Evolutionary conservation across 2,888 invertebrate species (phyloP).

Genomic region (Oxyteleia sp.): DNA sequence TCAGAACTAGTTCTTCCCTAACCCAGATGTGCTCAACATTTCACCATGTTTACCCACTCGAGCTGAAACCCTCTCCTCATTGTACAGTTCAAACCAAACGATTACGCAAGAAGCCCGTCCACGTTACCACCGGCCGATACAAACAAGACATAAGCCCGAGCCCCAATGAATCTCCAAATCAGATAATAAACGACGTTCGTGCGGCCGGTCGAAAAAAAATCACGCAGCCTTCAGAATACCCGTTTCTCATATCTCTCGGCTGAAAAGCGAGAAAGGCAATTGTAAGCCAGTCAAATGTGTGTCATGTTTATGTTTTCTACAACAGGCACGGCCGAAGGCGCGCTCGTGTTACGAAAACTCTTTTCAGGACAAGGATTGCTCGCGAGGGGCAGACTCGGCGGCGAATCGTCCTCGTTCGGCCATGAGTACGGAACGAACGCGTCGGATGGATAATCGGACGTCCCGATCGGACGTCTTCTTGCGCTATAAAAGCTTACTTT

Average conservation of each 20-base stretch:
- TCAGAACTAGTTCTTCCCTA: too few relatives aligned
- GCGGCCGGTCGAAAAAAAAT: slow-evolving; percentile 12
- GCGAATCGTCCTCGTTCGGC: slow-evolving; percentile 30
- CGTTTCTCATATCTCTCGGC: slow-evolving; percentile 33
- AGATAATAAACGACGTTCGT: slow-evolving; percentile 33
- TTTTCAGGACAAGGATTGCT: slow-evolving; percentile 51
- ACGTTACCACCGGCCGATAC: slow-evolving; percentile 18
- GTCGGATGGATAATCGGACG: slow-evolving; percentile 55
- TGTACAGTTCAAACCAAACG: too few relatives aligned
- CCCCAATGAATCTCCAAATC: slow-evolving; percentile 43
- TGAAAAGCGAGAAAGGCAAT: slow-evolving; percentile 47
- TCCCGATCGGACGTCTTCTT: slow-evolving; percentile 57
- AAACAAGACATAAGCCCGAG: slow-evolving; percentile 1
- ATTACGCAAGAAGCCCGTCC: too few relatives aligned
- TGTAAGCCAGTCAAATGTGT: slow-evolving; percentile 55
- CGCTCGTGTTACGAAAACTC: slow-evolving; percentile 48
- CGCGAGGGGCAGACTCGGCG: slow-evolving; percentile 12
- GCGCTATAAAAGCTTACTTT: slow-evolving; percentile 52
- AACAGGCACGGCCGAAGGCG: not conserved
- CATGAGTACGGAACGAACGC: slow-evolving; percentile 48
- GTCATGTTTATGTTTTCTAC: slow-evolving; percentile 51
- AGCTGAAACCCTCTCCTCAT: too few relatives aligned
- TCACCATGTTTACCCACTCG: too few relatives aligned
- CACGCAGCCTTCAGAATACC: slow-evolving; percentile 25
- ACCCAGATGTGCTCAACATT: too few relatives aligned